Conservation (phyloP, 2,888 invertebrate species). For the Hipparchia semele region DNA sequence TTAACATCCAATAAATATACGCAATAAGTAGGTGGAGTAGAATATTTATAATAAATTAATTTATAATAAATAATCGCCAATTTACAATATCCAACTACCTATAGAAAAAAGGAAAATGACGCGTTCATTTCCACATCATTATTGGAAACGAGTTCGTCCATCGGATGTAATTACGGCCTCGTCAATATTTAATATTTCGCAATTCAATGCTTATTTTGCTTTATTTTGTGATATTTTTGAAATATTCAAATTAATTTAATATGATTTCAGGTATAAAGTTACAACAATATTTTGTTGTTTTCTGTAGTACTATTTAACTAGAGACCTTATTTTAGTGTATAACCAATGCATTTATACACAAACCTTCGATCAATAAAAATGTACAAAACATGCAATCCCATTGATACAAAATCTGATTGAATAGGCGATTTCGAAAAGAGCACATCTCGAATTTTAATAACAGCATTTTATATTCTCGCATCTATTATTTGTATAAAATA, state of each 20-base stretch:
- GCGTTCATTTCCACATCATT: conserved; percentile 32
- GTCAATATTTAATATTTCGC: conserved; percentile 22
- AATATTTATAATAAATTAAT: conserved; percentile 18
- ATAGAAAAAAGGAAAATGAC: conserved; percentile 24
- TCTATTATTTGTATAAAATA: too few species aligned
- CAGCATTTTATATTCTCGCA: too few species aligned
- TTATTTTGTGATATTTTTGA: conserved; percentile 13
- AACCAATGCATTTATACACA: too few species aligned
- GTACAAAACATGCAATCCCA: too few species aligned
- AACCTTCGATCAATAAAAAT: too few species aligned
- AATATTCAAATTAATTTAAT: conserved; percentile 11
- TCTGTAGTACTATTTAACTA: not conserved
- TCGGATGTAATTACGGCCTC: conserved; percentile 27
- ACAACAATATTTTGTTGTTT: not conserved
- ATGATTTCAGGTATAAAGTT: not conserved
- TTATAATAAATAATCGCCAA: conserved; percentile 21
- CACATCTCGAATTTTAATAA: too few species aligned
- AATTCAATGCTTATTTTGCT: conserved; percentile 5
- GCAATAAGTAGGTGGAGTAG: too few species aligned
- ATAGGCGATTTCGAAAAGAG: too few species aligned
- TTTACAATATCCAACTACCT: conserved; percentile 10
- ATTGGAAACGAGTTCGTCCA: conserved; percentile 23
- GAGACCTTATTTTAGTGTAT: too few species aligned
- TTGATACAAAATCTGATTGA: too few species aligned
- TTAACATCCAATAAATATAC: not conserved